Evolutionary conservation across 2,888 invertebrate species (phyloP).

Genomic region (Spilosoma lubricipeda): DNA sequence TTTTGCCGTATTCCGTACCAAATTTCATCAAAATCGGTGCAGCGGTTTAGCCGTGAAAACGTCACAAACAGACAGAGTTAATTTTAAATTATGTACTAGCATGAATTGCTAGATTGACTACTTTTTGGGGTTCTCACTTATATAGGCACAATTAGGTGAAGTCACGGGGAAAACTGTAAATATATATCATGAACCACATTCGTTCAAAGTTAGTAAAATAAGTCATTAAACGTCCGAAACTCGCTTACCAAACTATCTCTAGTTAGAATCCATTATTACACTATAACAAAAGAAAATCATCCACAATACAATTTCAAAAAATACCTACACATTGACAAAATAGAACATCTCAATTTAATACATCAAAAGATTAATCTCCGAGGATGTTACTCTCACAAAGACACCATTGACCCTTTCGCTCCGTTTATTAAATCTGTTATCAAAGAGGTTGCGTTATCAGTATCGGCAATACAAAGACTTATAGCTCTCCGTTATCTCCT

Average conservation of each 20-base stretch:
- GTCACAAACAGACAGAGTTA: no score
- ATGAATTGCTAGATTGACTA: no score
- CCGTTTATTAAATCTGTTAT: slow-evolving; percentile 12
- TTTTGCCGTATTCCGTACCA: no score
- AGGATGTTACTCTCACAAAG: slow-evolving; percentile 18
- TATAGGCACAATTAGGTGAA: no score
- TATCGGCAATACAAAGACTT: slow-evolving; percentile 30
- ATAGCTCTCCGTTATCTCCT: slow-evolving; percentile 20
- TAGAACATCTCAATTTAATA: not conserved
- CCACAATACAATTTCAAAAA: not conserved
- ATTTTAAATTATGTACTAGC: no score
- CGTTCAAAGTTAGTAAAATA: no score
- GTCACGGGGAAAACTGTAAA: no score
- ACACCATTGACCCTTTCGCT: slow-evolving; percentile 35
- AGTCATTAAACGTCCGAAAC: no score
- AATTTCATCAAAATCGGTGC: no score
- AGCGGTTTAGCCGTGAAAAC: no score
- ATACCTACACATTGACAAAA: not conserved
- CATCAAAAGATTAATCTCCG: not conserved
- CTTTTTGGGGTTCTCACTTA: not conserved
- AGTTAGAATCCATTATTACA: not conserved
- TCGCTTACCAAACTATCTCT: no score
- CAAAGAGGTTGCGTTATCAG: slow-evolving; percentile 14
- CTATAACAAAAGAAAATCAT: not conserved
- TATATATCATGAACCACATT: no score